These are phyloP conservation scores for Probaryconus sp. DNA, from an alignment of 1,140 invertebrate species.

Conservation along the genomic window DNA sequence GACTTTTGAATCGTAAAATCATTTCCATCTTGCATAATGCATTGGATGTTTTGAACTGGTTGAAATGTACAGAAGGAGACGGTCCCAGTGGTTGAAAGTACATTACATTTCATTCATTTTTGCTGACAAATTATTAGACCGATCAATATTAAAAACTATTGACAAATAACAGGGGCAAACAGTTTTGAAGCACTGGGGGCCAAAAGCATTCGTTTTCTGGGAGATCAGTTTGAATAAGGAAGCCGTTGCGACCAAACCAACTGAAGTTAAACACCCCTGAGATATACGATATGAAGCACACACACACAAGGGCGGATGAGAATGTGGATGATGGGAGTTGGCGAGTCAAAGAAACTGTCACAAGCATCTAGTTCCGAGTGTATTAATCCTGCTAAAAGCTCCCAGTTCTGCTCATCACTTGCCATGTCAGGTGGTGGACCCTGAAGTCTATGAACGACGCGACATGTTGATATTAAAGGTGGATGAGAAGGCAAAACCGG, in stretches of 20 bases:
- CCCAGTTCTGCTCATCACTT: conserved; percentile 33
- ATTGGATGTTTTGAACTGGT: too few relatives aligned
- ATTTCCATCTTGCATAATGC: conserved; percentile 12
- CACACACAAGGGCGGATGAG: conserved; percentile 6
- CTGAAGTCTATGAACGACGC: conserved; percentile 11
- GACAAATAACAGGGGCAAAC: background rate
- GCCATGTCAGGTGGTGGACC: conserved; percentile 29
- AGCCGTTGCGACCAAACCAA: conserved; percentile 8
- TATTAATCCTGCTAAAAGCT: conserved; percentile 75
- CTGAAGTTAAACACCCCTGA: conserved; percentile 15
- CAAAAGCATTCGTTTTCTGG: background rate
- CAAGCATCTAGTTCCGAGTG: conserved; percentile 40
- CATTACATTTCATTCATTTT: conserved; percentile 19
- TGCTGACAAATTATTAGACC: conserved; percentile 15
- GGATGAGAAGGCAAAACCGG: conserved; percentile 16
- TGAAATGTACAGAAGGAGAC: too few relatives aligned
- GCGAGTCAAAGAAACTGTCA: conserved; percentile 57
- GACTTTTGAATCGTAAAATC: background rate
- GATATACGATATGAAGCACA: conserved; percentile 11
- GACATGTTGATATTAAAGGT: conserved; percentile 19
- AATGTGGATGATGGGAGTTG: conserved; percentile 15
- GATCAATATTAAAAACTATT: conserved; percentile 6
- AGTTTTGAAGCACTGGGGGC: background rate
- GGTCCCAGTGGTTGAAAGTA: too few relatives aligned
- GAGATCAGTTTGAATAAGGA: conserved; percentile 11